Percentiles rank a stretch among this genome's conserved stretches.
phyloP scores from a whole-genome alignment of 2,888 invertebrate species.

The Scaptodrosophila latifasciaeformis region DNA sequence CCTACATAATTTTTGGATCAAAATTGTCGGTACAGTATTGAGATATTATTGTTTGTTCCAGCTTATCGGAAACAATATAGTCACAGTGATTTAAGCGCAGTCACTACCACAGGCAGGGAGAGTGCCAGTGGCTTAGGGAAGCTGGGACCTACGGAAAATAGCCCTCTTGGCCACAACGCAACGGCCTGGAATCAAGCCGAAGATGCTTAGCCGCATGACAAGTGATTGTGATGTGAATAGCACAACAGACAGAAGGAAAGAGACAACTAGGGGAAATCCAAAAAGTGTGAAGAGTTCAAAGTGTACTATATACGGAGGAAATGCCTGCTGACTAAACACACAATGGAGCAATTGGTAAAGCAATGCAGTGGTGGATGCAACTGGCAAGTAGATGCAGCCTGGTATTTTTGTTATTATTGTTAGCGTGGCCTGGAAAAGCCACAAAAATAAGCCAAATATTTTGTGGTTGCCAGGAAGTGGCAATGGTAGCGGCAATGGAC shows the following conservation, averaged over 20 bases:
- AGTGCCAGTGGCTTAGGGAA: no score
- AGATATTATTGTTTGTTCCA: no score
- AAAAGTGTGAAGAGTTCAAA: slow-evolving; percentile 1
- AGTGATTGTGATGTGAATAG: background rate
- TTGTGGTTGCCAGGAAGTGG: slow-evolving; percentile 43
- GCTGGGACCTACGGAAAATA: no score
- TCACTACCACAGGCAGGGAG: no score
- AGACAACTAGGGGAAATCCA: background rate
- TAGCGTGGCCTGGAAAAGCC: slow-evolving; percentile 4
- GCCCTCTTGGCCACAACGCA: slow-evolving; percentile 8
- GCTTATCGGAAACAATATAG: no score
- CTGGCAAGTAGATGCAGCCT: slow-evolving; percentile 22
- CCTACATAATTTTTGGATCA: no score
- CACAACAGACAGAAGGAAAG: background rate
- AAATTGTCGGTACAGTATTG: no score
- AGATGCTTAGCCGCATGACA: background rate
- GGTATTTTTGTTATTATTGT: slow-evolving; percentile 34
- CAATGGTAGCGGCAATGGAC: slow-evolving; percentile 5
- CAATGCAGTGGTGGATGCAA: slow-evolving; percentile 12
- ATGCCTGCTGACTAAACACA: no score
- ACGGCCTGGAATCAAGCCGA: background rate
- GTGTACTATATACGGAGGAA: background rate
- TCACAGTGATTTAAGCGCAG: no score
- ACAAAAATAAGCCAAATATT: slow-evolving; percentile 30
- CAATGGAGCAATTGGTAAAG: slow-evolving; percentile 18